A percentile compares a stretch with the other conserved stretches of the same genome.
Conservation (phyloP, 2,113 vertebrate genomes). For the Oreochromis tanganicae region DNA sequence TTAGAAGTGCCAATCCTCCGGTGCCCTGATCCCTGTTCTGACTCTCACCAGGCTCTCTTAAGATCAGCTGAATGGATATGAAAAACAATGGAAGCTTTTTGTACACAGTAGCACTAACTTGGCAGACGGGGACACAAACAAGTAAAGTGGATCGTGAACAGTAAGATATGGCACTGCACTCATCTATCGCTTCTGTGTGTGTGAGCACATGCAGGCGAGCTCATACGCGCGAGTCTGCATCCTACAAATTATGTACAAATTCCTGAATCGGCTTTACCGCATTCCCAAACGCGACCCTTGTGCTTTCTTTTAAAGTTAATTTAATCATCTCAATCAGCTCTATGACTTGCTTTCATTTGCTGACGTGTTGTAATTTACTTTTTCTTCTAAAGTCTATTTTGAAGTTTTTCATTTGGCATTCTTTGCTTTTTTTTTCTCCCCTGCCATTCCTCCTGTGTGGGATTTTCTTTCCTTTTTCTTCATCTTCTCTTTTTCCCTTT, state of each 20-base stretch:
- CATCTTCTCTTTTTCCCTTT: background rate
- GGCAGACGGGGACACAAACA: background rate
- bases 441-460: background rate
- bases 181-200: background rate
- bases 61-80: background rate
- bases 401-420: background rate
- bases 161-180: background rate
- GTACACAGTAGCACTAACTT: background rate
- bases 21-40: slow-evolving; percentile 22
- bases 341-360: background rate
- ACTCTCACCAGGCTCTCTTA: background rate
- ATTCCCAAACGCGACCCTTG: background rate
- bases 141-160: background rate
- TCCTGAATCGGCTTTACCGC: slow-evolving; percentile 7
- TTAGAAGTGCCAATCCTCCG: slow-evolving; percentile 22
- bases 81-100: slow-evolving; percentile 39
- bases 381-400: background rate
- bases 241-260: background rate
- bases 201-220: background rate
- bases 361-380: background rate
- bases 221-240: background rate
- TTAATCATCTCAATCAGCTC: background rate
- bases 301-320: slow-evolving; percentile 19
- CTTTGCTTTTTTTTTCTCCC: background rate
- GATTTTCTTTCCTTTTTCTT: background rate